Percentiles rank a stretch among this genome's conserved stretches.
phyloP scores from a whole-genome alignment of 2,888 invertebrate genomes.

The Drosophila prostipennis region DNA sequence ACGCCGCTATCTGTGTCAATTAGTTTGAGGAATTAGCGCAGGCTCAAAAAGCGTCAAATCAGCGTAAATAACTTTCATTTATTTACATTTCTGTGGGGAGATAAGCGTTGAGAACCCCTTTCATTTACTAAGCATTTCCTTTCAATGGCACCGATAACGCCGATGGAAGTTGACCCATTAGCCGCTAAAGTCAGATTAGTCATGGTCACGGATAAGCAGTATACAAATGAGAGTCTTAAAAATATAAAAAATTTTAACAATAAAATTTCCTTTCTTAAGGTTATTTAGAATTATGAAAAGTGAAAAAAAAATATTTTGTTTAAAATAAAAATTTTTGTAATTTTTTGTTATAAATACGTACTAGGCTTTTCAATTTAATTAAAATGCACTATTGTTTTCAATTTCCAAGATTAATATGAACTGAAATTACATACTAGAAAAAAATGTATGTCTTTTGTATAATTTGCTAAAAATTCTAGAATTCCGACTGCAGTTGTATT shows the following conservation, averaged over 20 bases:
- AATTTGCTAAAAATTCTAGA: too few relatives aligned
- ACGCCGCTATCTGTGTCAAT: slow-evolving; percentile 34
- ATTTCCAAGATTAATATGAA: too few relatives aligned
- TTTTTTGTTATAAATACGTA: too few relatives aligned
- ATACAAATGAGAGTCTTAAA: not conserved
- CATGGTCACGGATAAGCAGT: slow-evolving; percentile 7
- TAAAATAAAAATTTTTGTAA: too few relatives aligned
- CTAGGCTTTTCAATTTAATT: too few relatives aligned
- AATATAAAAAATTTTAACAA: too few relatives aligned
- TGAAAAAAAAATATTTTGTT: too few relatives aligned
- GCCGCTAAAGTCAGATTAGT: slow-evolving; percentile 14
- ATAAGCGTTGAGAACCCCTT: slow-evolving; percentile 5
- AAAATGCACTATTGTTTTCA: too few relatives aligned
- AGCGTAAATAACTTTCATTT: slow-evolving; percentile 50
- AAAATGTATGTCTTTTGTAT: too few relatives aligned
- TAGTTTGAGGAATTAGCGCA: slow-evolving; percentile 22
- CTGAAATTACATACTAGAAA: too few relatives aligned
- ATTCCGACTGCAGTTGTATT: not conserved
- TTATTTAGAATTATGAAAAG: too few relatives aligned
- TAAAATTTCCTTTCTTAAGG: too few relatives aligned
- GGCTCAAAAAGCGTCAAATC: slow-evolving; percentile 18
- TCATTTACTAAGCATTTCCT: slow-evolving; percentile 5
- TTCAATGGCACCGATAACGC: slow-evolving; percentile 6
- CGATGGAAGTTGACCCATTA: slow-evolving; percentile 12
- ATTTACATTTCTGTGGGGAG: slow-evolving; percentile 35